Base-by-base conservation (phyloP, 2,888 invertebrate species). In the Leucozona laternaria region DNA sequence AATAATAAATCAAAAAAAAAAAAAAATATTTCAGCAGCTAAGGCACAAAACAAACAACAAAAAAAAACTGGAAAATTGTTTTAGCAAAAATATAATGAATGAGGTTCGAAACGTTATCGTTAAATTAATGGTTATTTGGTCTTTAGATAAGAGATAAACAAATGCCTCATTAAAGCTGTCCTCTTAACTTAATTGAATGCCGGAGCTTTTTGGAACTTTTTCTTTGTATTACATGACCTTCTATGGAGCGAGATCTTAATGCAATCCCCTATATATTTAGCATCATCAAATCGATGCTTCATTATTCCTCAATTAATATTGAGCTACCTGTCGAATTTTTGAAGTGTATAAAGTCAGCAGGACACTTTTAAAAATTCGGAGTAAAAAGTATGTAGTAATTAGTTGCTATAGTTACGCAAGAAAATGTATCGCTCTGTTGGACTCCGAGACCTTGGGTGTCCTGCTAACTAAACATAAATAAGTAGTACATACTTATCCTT, bases 1-100 rank as follows among this genome's bases (percentile, higher is more conserved):
- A 60, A 20, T 17, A 43, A 79, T 79, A 62, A 43, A 79, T 79
- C 60, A 79, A 50, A 45, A 62, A 37, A 7, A 37, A 57, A 40
- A 40, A 40, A 22, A 22, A 15, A 8, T 37, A 7, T 25, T 48
- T n/a, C n/a, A 37, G 48, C 11, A 20, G 48, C 25, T 15, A 7
- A 25, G 2, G 10, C 2, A 34, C 34, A 13, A 45, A 13, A 34
- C 0, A 60, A 60, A 60, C 2, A 40, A 22, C 11, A 13, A 13
- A 57, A 13, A 17, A 28, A 43, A 45, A 5, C 25, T 60, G 0
- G 1, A 10, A 40, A 62, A n/a, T 2, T 62, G 43, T 43, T 43
- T 22, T 1, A 37, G 2, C 10, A 11, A 10, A 34, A 17, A 17
- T 5, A 43, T n/a, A 28, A 43, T 62, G 40, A 10, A 43, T 25